phyloP scores from a whole-genome alignment of 2,113 vertebrate species.

The Fulmarus glacialis region DNA sequence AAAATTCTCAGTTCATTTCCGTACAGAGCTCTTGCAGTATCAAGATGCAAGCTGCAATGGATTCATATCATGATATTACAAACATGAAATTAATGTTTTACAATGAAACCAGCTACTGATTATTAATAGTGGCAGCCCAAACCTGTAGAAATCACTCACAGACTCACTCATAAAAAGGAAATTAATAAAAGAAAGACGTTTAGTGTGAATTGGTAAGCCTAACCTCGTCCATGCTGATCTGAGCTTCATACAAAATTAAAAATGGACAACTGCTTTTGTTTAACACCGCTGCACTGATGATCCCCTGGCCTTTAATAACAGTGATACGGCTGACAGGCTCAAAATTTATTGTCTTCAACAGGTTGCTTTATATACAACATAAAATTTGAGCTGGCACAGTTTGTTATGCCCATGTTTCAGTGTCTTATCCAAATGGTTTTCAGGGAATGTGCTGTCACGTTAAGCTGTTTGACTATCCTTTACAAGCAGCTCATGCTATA shows the following conservation, averaged over 20 bases:
- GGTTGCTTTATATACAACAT: slow-evolving; percentile 67
- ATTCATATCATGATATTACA: not conserved
- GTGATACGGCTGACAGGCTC: slow-evolving; percentile 30
- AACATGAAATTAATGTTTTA: not conserved
- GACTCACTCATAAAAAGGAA: not conserved
- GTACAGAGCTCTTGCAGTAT: not conserved
- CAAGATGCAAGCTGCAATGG: not conserved
- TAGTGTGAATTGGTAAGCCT: not conserved
- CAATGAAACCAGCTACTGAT: not conserved
- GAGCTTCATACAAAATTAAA: slow-evolving; percentile 26
- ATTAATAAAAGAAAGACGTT: not conserved
- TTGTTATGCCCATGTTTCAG: not conserved
- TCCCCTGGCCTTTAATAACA: slow-evolving; percentile 44
- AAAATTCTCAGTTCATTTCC: not conserved
- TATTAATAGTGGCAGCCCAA: not conserved
- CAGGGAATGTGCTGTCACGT: slow-evolving; percentile 57
- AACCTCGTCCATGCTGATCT: not conserved
- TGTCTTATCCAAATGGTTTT: slow-evolving; percentile 58
- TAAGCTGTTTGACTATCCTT: slow-evolving; percentile 29
- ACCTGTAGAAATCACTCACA: not conserved
- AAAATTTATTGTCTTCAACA: slow-evolving; percentile 53
- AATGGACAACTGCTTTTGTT: slow-evolving; percentile 40
- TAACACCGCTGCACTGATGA: not conserved
- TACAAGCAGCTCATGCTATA: slow-evolving; percentile 24
- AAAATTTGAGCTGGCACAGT: slow-evolving; percentile 40